phyloP scores from a whole-genome alignment of 2,888 invertebrate genomes.

The Invenusta paracnida region DNA sequence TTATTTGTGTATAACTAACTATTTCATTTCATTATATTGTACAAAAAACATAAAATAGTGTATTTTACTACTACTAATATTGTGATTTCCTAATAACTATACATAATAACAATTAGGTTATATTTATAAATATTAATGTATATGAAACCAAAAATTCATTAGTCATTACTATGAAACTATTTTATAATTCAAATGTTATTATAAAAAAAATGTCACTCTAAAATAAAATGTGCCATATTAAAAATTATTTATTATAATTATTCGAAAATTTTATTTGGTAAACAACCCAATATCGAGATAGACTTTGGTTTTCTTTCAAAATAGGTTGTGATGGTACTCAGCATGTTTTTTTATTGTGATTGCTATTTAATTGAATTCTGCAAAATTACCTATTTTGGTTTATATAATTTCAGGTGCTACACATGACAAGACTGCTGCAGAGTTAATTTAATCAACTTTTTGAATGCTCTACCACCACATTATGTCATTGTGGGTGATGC shows the following conservation, averaged over 20 bases:
- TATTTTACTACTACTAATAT: neutral
- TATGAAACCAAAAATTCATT: neutral
- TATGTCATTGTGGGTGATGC: neutral
- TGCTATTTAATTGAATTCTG: neutral
- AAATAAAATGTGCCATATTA: neutral
- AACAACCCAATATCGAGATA: neutral
- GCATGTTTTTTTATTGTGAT: neutral
- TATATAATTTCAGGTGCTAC: neutral
- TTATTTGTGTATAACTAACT: neutral
- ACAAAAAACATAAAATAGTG: neutral
- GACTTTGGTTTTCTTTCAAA: neutral
- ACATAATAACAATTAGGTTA: neutral
- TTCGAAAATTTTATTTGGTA: neutral
- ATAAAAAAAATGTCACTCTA: neutral
- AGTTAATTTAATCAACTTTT: neutral
- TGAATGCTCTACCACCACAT: neutral
- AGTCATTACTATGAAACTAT: neutral
- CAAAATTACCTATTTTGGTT: neutral
- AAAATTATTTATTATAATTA: neutral
- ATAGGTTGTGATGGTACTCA: neutral
- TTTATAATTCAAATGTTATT: neutral
- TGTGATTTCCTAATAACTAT: neutral
- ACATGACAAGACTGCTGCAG: neutral
- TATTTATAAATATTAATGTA: neutral
- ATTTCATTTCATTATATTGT: neutral